Evolutionary conservation across 2,797 vertebrate genomes (phyloP).

Genomic region (Trematomus bernacchii): DNA sequence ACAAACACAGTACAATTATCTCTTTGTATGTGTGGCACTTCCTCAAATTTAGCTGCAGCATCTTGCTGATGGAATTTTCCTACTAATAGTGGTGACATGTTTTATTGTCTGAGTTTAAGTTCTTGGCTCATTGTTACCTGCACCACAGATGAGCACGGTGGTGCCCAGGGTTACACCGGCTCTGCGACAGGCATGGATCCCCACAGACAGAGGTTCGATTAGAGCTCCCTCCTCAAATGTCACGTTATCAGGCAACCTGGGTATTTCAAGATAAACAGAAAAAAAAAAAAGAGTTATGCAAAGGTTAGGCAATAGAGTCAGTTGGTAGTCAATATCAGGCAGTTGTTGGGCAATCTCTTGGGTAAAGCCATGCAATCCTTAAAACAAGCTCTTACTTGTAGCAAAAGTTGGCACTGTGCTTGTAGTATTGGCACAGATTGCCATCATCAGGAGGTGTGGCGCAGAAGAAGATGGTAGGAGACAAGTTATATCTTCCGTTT

Average conservation of each 20-base stretch:
- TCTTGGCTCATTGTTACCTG: conserved; percentile 83
- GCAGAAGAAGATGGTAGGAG: conserved; percentile 94
- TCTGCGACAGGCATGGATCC: conserved; percentile 94
- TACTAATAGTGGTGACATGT: neutral
- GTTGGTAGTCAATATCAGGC: neutral
- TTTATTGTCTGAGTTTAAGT: neutral
- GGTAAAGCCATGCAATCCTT: conserved; percentile 3
- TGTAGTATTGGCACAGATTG: conserved; percentile 94
- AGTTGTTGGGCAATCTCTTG: conserved; percentile 24
- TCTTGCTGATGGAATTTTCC: neutral
- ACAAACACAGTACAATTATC: neutral
- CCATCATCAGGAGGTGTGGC: conserved; percentile 96
- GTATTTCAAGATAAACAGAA: neutral
- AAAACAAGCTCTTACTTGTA: conserved; percentile 88
- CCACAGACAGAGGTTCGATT: conserved; percentile 96
- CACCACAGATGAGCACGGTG: conserved; percentile 93
- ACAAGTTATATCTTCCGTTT: conserved; percentile 93
- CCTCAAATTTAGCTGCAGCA: neutral
- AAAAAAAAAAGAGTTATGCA: neutral
- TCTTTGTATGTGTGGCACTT: neutral
- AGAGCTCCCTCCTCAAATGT: conserved; percentile 97
- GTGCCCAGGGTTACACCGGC: conserved; percentile 91
- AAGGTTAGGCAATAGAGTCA: conserved; percentile 32
- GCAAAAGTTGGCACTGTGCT: conserved; percentile 93
- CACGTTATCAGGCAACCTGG: conserved; percentile 94